phyloP scores from a whole-genome alignment of 1,140 invertebrate genomes.

The Bombus turneri region DNA sequence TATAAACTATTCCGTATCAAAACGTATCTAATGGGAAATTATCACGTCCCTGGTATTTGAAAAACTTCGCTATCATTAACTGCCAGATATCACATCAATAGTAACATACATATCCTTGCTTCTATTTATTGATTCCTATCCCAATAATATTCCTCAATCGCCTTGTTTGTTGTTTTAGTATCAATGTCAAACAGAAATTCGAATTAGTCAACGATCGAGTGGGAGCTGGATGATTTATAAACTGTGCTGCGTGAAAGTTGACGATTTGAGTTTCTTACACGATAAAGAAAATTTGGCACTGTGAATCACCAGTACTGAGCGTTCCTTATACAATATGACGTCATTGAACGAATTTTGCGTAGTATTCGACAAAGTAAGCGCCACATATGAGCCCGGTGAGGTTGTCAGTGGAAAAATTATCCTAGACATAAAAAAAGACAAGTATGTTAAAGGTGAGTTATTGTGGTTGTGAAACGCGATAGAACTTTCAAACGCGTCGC shows the following conservation, averaged over 20 bases:
- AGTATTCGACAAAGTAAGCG: accelerated
- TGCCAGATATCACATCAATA: not conserved
- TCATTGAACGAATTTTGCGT: accelerated
- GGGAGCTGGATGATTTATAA: too few relatives aligned
- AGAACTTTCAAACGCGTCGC: accelerated
- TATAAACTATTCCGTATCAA: accelerated
- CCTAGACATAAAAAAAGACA: accelerated
- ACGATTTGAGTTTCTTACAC: not conserved
- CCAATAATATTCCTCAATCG: not conserved
- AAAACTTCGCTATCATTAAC: not conserved
- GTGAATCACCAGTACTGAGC: not conserved
- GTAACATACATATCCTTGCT: not conserved
- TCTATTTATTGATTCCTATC: not conserved
- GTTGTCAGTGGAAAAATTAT: not conserved
- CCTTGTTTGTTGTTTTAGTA: not conserved
- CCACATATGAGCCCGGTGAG: not conserved
- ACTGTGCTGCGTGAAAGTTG: too few relatives aligned
- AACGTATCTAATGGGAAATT: too few relatives aligned
- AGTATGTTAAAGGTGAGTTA: not conserved
- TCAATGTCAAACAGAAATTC: not conserved
- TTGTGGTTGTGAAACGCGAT: accelerated
- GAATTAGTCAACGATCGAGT: not conserved
- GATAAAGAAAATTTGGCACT: not conserved
- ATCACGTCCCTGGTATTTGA: not conserved
- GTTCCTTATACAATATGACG: not conserved